These are phyloP conservation scores for Scaptomyza tumidula DNA, from an alignment of 2,888 invertebrate genomes.

Conservation along the genomic window DNA sequence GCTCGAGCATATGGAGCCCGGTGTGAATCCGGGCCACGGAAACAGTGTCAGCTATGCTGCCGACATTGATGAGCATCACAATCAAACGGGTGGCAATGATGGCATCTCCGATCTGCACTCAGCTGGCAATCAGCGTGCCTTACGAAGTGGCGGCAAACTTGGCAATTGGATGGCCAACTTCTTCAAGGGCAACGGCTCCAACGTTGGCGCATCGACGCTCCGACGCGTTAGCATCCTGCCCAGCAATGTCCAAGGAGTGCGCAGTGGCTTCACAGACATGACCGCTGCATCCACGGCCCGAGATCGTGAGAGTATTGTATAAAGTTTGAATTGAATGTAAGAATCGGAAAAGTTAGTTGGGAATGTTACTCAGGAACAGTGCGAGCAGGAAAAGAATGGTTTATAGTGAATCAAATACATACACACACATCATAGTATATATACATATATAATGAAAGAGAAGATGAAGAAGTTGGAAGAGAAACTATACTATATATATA, in stretches of 20 bases:
- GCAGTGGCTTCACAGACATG: conserved; percentile 82
- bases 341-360: conserved; percentile 8
- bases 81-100: conserved; percentile 43
- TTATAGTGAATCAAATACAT: conserved; percentile 29
- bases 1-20: conserved; percentile 88
- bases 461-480: conserved; percentile 7
- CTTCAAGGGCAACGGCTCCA: conserved; percentile 88
- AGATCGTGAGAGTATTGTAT: conserved; percentile 85
- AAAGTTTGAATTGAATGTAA: conserved; percentile 28
- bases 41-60: conserved; percentile 81
- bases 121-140: conserved; percentile 40
- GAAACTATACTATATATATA: conserved; percentile 15
- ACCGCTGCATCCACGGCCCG: conserved; percentile 72
- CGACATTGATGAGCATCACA: conserved; percentile 72
- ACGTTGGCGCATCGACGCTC: conserved; percentile 84
- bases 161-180: conserved; percentile 90
- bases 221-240: conserved; percentile 82
- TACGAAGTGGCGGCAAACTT: conserved; percentile 82
- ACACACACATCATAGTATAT: conserved; percentile 24
- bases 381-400: conserved; percentile 71
- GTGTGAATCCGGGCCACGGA: conserved; percentile 60
- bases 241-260: conserved; percentile 79
- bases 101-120: conserved; percentile 12
- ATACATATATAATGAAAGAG: conserved; percentile 3
- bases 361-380: conserved; percentile 75